Evolutionary conservation across 2,888 invertebrate genomes (phyloP), one percentile per base, ranked within the genome.

Genomic region (Sclerodermus sp.): DNA sequence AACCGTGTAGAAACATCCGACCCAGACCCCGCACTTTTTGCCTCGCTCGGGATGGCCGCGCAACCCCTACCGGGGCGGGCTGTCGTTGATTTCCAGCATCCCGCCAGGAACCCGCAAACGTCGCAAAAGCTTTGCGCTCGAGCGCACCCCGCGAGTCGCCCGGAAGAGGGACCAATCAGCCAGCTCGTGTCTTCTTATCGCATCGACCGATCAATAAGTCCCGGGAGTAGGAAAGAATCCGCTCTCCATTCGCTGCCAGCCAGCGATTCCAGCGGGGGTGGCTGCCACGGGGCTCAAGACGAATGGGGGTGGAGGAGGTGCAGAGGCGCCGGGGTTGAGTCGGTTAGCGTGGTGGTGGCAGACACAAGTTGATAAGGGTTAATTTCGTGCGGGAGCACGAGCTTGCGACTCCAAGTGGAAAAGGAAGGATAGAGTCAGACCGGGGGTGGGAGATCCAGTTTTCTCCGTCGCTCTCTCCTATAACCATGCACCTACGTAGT

Each of bases 361-460:
- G 59, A 61, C 57, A 64, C 59, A 66, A 48, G 73, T 77, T 79
- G 79, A 80, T 79, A 79, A 79, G 79, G 79, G 79, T 80, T 79
- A 79, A 79, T 79, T 78, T 79, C 75, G 75, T 73, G 77, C 69
- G 73, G 74, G 64, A 68, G 48, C 68, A 64, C 66, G n/a, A n/a
- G n/a, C n/a, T n/a, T n/a, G n/a, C n/a, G n/a, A n/a, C n/a, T n/a
- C n/a, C n/a, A n/a, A n/a, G n/a, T n/a, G n/a, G n/a, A n/a, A n/a
- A n/a, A n/a, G n/a, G n/a, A n/a, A n/a, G n/a, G n/a, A n/a, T n/a
- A n/a, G n/a, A n/a, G n/a, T n/a, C n/a, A n/a, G n/a, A n/a, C n/a
- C n/a, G n/a, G n/a, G n/a, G n/a, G n/a, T n/a, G n/a, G n/a, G n/a
- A n/a, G n/a, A n/a, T n/a, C n/a, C n/a, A n/a, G n/a, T n/a, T n/a